Evolutionary conservation across 2,797 vertebrate species (phyloP).

Genomic region (Echeneis naucrates): DNA sequence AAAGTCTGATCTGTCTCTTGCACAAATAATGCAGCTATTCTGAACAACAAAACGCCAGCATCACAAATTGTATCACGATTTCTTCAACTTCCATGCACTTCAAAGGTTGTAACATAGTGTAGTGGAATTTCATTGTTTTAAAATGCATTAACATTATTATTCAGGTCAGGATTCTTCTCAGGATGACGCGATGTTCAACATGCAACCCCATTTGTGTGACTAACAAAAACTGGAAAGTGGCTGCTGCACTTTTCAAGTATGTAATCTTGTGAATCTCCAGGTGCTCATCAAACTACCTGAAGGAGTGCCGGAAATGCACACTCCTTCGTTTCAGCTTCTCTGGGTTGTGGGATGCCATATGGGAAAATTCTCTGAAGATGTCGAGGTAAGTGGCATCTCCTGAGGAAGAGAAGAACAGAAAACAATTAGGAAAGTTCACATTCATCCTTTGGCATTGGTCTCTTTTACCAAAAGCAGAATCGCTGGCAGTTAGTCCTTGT

Average conservation of each 20-base stretch:
- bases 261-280: background rate
- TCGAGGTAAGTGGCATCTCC: slow-evolving; percentile 92
- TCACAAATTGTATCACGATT: background rate
- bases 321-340: slow-evolving; percentile 92
- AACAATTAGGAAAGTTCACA: slow-evolving; percentile 5
- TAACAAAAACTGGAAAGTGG: slow-evolving; percentile 26
- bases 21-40: slow-evolving; percentile 20
- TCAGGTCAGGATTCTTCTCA: background rate
- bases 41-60: slow-evolving; percentile 5
- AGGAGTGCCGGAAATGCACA: slow-evolving; percentile 87
- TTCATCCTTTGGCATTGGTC: background rate
- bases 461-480: no score
- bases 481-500: no score
- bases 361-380: slow-evolving; percentile 92
- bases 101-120: background rate
- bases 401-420: slow-evolving; percentile 62
- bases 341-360: slow-evolving; percentile 93
- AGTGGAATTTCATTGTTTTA: background rate
- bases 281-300: slow-evolving; percentile 72
- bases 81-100: slow-evolving; percentile 23
- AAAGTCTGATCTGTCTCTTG: slow-evolving; percentile 33
- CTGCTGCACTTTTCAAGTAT: slow-evolving; percentile 54
- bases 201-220: background rate
- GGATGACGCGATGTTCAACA: slow-evolving; percentile 6
- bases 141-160: background rate